These are phyloP conservation scores for Cryptomyrus ogoouensis DNA, from an alignment of 2,113 vertebrate species.

Conservation along the genomic window DNA sequence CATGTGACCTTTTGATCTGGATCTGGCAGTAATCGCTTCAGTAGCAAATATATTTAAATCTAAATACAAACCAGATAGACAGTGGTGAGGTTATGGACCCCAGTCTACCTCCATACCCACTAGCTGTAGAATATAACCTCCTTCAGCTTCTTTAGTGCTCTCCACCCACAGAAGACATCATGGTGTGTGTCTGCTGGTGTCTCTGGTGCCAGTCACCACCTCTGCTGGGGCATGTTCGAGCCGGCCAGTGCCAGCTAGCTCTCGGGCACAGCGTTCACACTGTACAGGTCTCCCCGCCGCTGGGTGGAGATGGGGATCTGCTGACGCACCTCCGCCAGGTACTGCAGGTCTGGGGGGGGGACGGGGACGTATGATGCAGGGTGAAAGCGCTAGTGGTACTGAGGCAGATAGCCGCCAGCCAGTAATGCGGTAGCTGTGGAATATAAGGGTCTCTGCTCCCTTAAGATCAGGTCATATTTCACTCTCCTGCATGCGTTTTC, in stretches of 20 bases:
- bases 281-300: conserved; percentile 80
- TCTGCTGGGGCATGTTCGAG: background rate
- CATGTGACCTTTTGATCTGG: background rate
- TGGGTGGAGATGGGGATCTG: conserved; percentile 85
- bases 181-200: background rate
- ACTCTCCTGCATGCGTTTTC: background rate
- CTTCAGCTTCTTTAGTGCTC: background rate
- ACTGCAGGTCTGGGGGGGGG: conserved; percentile 76
- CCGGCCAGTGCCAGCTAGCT: conserved; percentile 12
- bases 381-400: background rate
- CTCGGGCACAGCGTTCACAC: conserved; percentile 47
- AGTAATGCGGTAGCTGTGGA: background rate
- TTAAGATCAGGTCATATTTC: background rate
- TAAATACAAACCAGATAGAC: background rate
- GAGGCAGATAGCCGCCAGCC: background rate
- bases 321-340: conserved; percentile 77
- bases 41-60: background rate
- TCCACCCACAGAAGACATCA: background rate
- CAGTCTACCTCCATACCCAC: background rate
- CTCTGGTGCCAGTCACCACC: too few relatives aligned
- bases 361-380: background rate
- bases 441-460: background rate
- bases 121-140: background rate
- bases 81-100: background rate
- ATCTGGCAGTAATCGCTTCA: background rate